These are phyloP conservation scores for Ariolimax columbianus DNA, from an alignment of 2,888 invertebrate species.

Conservation along the genomic window DNA sequence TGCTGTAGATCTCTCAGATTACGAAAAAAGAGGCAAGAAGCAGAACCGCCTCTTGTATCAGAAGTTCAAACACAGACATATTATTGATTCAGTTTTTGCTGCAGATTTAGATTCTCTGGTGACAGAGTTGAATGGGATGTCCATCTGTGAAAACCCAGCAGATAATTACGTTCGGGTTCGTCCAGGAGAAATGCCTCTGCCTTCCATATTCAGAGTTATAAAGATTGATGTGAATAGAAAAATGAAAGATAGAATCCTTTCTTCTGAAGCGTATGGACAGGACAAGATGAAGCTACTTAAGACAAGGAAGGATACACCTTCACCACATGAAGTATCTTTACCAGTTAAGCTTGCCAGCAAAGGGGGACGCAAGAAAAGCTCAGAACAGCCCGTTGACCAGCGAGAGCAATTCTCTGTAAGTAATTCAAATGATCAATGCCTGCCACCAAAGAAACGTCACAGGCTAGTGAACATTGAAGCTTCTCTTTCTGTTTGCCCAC, in stretches of 20 bases:
- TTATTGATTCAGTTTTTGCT: conserved; percentile 81
- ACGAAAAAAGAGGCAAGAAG: conserved; percentile 54
- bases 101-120: conserved; percentile 81
- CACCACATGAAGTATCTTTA: conserved; percentile 59
- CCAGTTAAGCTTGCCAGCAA: conserved; percentile 54
- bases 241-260: conserved; percentile 66
- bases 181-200: conserved; percentile 70
- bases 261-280: conserved; percentile 57
- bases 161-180: conserved; percentile 67
- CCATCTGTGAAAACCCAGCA: conserved; percentile 64
- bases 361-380: conserved; percentile 63
- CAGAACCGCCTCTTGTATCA: conserved; percentile 68
- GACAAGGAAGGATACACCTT: conserved; percentile 57
- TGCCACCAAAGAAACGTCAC: conserved; percentile 95
- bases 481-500: conserved; percentile 9
- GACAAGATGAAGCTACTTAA: conserved; percentile 58
- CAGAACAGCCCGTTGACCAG: conserved; percentile 57
- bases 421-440: conserved; percentile 86
- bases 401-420: conserved; percentile 53
- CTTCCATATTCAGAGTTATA: conserved; percentile 70
- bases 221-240: conserved; percentile 70
- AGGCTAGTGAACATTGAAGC: conserved; percentile 65
- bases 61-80: conserved; percentile 78
- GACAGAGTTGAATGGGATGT: conserved; percentile 62
- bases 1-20: conserved; percentile 29